Base-by-base conservation (phyloP, 1,140 invertebrate species). In the Drosophila bifasciata region DNA sequence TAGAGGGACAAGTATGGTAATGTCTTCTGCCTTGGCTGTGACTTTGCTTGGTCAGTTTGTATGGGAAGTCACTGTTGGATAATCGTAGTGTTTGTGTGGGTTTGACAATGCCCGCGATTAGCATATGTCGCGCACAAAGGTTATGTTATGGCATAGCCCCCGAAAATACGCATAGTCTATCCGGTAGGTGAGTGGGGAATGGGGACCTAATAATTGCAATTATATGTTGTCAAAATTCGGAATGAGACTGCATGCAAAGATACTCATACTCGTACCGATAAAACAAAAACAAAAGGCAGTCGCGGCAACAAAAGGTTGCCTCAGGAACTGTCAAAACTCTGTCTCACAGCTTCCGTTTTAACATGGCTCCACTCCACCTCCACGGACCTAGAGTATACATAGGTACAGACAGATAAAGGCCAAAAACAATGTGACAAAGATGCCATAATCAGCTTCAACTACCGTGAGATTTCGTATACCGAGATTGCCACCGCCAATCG, bases 261-360 rank as follows among this genome's bases (percentile, higher is more conserved):
- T 13, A 13, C 23, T 25, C 23, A 36, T 13, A 13, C 23, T 25
- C 23, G 19, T 25, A 7, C 32, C 32, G 4, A 36, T 36, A 5
- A 36, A 64, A 61, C 19, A 39, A 50, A 19, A 25, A 6, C 59
- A 59, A 16, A 57, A 55, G 19, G 32, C 44, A 49, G 7, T n/a
- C 28, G n/a, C n/a, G 6, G 17, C 60, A 56, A 58, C 70, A 68
- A 71, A 66, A 64, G 43, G 55, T 71, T 56, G 56, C 32, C 57
- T 15, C 41, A 51, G 60, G 75, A 74, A 71, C 56, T 76, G 80
- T 81, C 68, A 76, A 86, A 85, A 78, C 52, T 51, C 16, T 13
- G 52, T 77, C 58, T 79, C 81, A 73, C 83, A 81, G 81, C 81
- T 86, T 86, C 81, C 81, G 81, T 88, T 86, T 85, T 52, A 73